Percentiles rank a stretch among this genome's conserved stretches.
These are phyloP conservation scores for Synergus umbraculus DNA, from an alignment of 2,888 invertebrate genomes.

Conservation along the genomic window DNA sequence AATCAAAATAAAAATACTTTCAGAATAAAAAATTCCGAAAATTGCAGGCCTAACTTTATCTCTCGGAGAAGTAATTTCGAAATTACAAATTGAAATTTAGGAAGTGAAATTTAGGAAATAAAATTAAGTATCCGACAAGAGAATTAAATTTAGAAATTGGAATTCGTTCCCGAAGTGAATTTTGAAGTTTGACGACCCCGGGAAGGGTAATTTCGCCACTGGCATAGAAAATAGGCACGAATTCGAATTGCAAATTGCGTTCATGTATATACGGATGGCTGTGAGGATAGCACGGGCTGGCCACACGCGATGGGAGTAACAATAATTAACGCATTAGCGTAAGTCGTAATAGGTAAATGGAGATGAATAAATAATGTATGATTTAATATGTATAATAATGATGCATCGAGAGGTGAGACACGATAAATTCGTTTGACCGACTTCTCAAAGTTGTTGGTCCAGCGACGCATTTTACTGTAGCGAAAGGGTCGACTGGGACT, in stretches of 20 bases:
- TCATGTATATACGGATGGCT: slow-evolving; percentile 41
- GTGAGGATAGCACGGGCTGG: slow-evolving; percentile 75
- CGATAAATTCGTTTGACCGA: slow-evolving; percentile 73
- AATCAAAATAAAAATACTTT: no score
- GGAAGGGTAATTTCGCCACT: slow-evolving; percentile 26
- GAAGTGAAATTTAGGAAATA: neutral
- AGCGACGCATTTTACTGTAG: slow-evolving; percentile 72
- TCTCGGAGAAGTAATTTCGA: neutral
- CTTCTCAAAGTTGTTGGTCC: slow-evolving; percentile 72
- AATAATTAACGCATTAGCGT: slow-evolving; percentile 72
- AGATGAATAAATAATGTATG: slow-evolving; percentile 64
- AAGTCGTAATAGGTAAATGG: slow-evolving; percentile 67
- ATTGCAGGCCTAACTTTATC: neutral
- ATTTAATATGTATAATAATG: slow-evolving; percentile 53
- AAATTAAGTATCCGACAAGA: neutral
- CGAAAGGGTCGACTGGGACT: slow-evolving; percentile 72
- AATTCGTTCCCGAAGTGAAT: slow-evolving; percentile 5
- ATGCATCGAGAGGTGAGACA: slow-evolving; percentile 52
- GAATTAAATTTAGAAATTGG: slow-evolving; percentile 28
- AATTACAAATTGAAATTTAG: neutral
- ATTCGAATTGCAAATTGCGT: slow-evolving; percentile 41
- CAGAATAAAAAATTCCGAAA: no score
- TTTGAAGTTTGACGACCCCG: slow-evolving; percentile 23
- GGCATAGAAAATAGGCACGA: slow-evolving; percentile 38
- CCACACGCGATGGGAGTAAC: slow-evolving; percentile 75